Evolutionary conservation across 2,888 invertebrate species (phyloP).

Genomic region (Beris morrisii): DNA sequence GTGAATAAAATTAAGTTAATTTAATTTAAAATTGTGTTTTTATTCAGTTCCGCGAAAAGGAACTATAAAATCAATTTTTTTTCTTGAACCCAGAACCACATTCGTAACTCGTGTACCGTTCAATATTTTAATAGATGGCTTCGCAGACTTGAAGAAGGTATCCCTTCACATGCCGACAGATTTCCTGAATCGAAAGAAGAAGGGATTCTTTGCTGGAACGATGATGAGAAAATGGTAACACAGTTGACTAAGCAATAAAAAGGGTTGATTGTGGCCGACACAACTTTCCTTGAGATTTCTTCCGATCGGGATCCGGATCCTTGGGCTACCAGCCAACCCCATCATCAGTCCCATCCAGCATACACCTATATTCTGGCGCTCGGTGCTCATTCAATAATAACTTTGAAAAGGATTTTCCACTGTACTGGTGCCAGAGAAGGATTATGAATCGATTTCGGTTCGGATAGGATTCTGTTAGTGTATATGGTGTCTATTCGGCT

Average conservation of each 20-base stretch:
- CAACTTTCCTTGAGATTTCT: slow-evolving; percentile 20
- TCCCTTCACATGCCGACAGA: not conserved
- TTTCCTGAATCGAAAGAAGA: too few species aligned
- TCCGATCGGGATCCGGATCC: slow-evolving; percentile 1
- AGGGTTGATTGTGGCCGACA: slow-evolving; percentile 37
- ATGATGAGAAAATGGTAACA: slow-evolving; percentile 38
- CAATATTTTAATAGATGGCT: slow-evolving; percentile 33
- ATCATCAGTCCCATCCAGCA: slow-evolving; percentile 6
- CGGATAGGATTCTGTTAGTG: slow-evolving; percentile 3
- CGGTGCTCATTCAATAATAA: slow-evolving; percentile 19
- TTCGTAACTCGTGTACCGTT: too few species aligned
- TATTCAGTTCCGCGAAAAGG: too few species aligned
- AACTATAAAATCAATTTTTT: too few species aligned
- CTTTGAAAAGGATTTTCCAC: slow-evolving; percentile 34
- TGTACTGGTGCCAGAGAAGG: slow-evolving; percentile 1
- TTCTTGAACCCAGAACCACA: too few species aligned
- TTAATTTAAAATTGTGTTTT: too few species aligned
- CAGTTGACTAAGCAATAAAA: slow-evolving; percentile 39
- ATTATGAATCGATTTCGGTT: slow-evolving; percentile 23
- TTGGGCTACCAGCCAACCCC: not conserved
- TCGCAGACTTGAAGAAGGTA: not conserved
- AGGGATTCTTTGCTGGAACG: slow-evolving; percentile 6
- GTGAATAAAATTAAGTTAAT: too few species aligned
- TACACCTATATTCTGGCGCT: not conserved
- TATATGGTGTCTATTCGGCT: slow-evolving; percentile 33